Evolutionary conservation across 2,113 vertebrate genomes (phyloP).

Genomic region (Polypterus bichir): DNA sequence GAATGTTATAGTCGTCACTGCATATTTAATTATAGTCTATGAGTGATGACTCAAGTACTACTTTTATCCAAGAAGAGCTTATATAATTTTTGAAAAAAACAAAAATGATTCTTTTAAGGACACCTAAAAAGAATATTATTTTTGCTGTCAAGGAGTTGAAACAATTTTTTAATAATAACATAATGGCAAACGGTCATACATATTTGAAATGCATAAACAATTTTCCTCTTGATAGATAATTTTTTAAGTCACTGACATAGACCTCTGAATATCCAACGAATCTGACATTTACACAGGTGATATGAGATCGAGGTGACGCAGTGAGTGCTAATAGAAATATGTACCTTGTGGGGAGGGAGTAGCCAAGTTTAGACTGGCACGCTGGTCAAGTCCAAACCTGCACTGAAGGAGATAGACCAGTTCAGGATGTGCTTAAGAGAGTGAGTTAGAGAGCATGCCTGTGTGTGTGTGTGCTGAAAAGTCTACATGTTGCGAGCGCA

Average conservation of each 20-base stretch:
- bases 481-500: no score
- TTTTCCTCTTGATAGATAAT: not conserved
- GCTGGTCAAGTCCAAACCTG: constrained; percentile 61
- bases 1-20: constrained; percentile 39
- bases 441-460: not conserved
- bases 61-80: no score
- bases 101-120: no score
- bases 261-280: not conserved
- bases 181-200: no score
- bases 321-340: constrained; percentile 9
- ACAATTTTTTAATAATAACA: no score
- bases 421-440: constrained; percentile 6
- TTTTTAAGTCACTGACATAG: not conserved
- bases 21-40: constrained; percentile 28
- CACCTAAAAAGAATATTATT: no score
- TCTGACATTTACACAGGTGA: not conserved
- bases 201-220: no score
- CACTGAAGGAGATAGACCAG: constrained; percentile 15
- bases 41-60: constrained; percentile 22
- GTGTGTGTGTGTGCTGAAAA: constrained; percentile 3
- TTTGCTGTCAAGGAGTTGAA: no score
- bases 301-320: not conserved
- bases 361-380: constrained; percentile 55
- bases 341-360: constrained; percentile 56
- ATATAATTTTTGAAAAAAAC: no score